Base-by-base conservation (phyloP, 92 coral and sea anemone species). In the Plumapathes pennacea region DNA sequence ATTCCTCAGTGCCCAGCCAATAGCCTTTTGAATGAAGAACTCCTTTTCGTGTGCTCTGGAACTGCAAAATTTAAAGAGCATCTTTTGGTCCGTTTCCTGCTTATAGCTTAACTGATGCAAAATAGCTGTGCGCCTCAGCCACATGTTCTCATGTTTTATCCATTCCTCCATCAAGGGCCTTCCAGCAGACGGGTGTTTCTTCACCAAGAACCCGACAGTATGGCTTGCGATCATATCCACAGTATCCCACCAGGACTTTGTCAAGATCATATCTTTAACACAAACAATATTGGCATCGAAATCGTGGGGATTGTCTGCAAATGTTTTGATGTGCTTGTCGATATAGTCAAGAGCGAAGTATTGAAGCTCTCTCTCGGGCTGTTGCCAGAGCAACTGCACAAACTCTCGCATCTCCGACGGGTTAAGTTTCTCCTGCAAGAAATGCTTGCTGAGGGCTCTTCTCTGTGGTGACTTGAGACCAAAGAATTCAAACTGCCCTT, bases 241-340 rank as follows among this genome's bases (percentile, higher is more conserved):
- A 1, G 99, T 89, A 30, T 94, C 99, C 99, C 99, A 94, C 99
- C 99, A 94, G 0, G 99, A 89, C 53, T 84, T 94, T 8, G 67
- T 68, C 10, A 88, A 76, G 22, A 94, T 54, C 42, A 94, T 38
- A 49, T 53, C 41, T 48, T 81, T 58, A 17, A 88, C 60, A 37
- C 77, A 77, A 10, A 72, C 74, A 38, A 94, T 45, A 51, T 89
- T 94, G 5, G 65, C 78, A n/a, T 84, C 77, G 40, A 94, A 89
- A 31, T 94, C 97, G 5, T 23, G 60, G 5, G 45, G 26, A 1
- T 82, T 44, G 1, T 72, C 77, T 59, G 78, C 80, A 46, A 82
- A 50, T 20, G 7, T 25, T 32, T 85, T 74, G 28, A 76, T 45
- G 59, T 84, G 69, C 44, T 85, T 89, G 63, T 64, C 87, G 23